Evolutionary conservation across 1,140 invertebrate genomes (phyloP).

Genomic region (Sarcophaga peregrina): DNA sequence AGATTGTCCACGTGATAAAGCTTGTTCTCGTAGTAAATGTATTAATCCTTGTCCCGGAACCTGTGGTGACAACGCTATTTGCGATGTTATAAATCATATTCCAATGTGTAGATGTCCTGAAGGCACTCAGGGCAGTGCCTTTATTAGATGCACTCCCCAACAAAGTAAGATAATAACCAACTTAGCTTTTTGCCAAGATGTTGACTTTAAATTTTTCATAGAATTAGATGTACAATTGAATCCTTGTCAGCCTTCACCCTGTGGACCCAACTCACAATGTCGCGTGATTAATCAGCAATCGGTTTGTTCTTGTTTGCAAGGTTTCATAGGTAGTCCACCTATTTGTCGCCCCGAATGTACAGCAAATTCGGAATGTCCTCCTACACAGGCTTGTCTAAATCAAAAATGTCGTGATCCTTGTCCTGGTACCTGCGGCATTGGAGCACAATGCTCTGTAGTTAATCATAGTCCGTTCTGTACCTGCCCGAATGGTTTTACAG

Average conservation of each 20-base stretch:
- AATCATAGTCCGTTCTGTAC: constrained; percentile 86
- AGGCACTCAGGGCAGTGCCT: constrained; percentile 81
- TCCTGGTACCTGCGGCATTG: constrained; percentile 78
- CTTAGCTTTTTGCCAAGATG: constrained; percentile 54
- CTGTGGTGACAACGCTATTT: constrained; percentile 82
- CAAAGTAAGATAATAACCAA: constrained; percentile 67
- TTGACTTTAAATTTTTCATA: constrained; percentile 66
- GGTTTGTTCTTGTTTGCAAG: constrained; percentile 76
- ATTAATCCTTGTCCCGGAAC: constrained; percentile 80
- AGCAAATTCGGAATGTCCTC: constrained; percentile 77
- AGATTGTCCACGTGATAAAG: constrained; percentile 78
- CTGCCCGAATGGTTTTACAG: constrained; percentile 77
- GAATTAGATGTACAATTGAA: constrained; percentile 64
- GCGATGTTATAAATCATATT: constrained; percentile 80
- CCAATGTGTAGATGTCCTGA: constrained; percentile 80
- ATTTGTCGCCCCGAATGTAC: constrained; percentile 80
- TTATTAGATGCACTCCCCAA: constrained; percentile 62
- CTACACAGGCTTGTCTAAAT: constrained; percentile 74
- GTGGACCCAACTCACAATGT: constrained; percentile 83
- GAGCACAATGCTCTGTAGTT: constrained; percentile 80
- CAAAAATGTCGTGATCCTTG: constrained; percentile 83
- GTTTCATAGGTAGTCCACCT: constrained; percentile 76
- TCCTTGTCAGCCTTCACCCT: constrained; percentile 82
- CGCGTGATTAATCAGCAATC: constrained; percentile 73
- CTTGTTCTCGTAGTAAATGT: constrained; percentile 85